Evolutionary conservation across 2,888 invertebrate genomes (phyloP).

Genomic region (Dolichopus griseipennis): DNA sequence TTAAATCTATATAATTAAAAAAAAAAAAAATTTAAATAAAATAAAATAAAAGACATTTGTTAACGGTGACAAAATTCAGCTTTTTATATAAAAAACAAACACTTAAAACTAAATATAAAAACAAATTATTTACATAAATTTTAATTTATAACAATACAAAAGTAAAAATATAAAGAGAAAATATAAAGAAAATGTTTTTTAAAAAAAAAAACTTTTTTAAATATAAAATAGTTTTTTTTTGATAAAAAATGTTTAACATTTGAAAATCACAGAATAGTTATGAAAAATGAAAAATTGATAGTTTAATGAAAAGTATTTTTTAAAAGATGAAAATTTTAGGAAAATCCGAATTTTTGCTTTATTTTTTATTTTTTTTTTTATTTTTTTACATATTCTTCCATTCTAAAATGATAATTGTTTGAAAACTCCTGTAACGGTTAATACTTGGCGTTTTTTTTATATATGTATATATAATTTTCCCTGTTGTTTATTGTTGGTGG

Average conservation of each 20-base stretch:
- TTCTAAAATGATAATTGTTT: neutral
- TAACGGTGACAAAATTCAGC: slow-evolving; percentile 45
- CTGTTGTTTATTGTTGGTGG: no score
- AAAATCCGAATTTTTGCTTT: neutral
- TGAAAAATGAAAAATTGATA: neutral
- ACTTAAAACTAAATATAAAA: slow-evolving; percentile 20
- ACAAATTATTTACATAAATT: slow-evolving; percentile 36
- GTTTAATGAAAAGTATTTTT: neutral
- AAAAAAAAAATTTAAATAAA: neutral
- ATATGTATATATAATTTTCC: neutral
- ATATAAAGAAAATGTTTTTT: slow-evolving; percentile 38
- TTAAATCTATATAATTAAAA: no score
- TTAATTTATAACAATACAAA: slow-evolving; percentile 35
- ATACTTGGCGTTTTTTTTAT: neutral
- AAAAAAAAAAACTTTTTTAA: slow-evolving; percentile 28
- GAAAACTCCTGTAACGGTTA: neutral
- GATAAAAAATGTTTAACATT: slow-evolving; percentile 25
- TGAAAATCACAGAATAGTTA: slow-evolving; percentile 8
- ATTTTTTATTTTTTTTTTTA: neutral
- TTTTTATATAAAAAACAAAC: slow-evolving; percentile 33
- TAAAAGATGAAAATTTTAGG: neutral
- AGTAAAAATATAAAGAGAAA: slow-evolving; percentile 38
- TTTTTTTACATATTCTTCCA: neutral
- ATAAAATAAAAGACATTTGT: slow-evolving; percentile 20
- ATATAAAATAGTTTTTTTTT: no score